Conservation (phyloP, 2,797 vertebrate species). For the Gymnoscopelus microlampas region DNA sequence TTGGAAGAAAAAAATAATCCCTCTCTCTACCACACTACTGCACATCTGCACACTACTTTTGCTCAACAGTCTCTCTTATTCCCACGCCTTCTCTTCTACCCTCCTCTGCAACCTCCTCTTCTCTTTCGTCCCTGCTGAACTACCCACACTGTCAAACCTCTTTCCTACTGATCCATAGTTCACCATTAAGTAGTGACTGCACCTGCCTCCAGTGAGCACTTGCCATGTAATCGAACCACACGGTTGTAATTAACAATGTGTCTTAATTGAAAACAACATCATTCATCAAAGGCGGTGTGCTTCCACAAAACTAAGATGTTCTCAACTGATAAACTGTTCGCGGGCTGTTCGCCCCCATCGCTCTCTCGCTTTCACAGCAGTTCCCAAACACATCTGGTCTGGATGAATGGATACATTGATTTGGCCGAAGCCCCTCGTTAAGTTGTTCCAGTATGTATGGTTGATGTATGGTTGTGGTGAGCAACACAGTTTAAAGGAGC, state of each 20-base stretch:
- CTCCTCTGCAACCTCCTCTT: neutral
- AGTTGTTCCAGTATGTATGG: constrained; percentile 22
- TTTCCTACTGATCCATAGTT: constrained; percentile 37
- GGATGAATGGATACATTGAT: constrained; percentile 9
- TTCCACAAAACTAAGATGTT: constrained; percentile 28
- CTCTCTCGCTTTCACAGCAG: too few species aligned
- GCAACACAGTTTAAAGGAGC: constrained; percentile 9
- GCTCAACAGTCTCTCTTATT: neutral
- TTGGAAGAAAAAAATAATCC: too few species aligned
- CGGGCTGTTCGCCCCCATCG: neutral
- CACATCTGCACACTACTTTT: neutral
- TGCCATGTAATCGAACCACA: constrained; percentile 46
- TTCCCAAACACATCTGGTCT: neutral
- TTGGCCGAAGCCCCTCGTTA: constrained; percentile 2
- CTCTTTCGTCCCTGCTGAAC: neutral
- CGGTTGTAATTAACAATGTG: constrained; percentile 49
- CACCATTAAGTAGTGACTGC: constrained; percentile 30
- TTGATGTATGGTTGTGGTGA: constrained; percentile 30
- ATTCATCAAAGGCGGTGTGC: constrained; percentile 40
- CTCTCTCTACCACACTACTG: too few species aligned
- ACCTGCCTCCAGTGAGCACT: constrained; percentile 46
- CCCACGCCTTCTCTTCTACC: neutral
- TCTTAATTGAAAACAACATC: constrained; percentile 47
- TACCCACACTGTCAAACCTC: constrained; percentile 1
- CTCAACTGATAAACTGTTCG: constrained; percentile 42